Percentiles rank a stretch among this genome's conserved stretches.
These are phyloP conservation scores for Syngnathoides biaculeatus DNA, from an alignment of 2,113 vertebrate genomes.

Conservation along the genomic window DNA sequence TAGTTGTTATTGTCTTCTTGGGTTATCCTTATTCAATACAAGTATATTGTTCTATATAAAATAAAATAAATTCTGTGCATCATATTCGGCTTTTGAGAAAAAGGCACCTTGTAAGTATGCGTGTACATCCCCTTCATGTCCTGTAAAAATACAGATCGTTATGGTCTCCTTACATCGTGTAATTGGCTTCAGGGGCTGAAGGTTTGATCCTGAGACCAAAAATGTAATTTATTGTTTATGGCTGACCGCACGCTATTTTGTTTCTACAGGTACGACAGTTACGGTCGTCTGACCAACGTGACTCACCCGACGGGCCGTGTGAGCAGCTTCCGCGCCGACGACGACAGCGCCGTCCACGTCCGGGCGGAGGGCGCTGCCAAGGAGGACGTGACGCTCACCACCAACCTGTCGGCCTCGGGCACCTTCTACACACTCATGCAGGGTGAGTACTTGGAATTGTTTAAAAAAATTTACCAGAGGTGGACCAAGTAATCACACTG, in stretches of 20 bases:
- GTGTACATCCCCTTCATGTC: no score
- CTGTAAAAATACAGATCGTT: no score
- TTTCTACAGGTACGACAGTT: slow-evolving; percentile 86
- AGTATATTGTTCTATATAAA: no score
- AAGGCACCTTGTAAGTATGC: no score
- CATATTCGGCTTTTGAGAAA: no score
- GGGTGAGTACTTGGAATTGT: slow-evolving; percentile 84
- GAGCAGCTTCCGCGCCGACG: slow-evolving; percentile 90
- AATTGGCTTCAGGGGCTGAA: no score
- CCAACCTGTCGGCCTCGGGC: slow-evolving; percentile 93
- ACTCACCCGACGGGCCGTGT: slow-evolving; percentile 95
- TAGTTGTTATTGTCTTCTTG: no score
- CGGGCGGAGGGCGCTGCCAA: slow-evolving; percentile 92
- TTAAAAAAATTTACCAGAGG: no score
- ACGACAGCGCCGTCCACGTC: slow-evolving; percentile 87
- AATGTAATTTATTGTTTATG: background rate
- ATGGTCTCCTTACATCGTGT: no score
- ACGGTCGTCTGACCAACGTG: slow-evolving; percentile 93
- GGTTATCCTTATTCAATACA: no score
- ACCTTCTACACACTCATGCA: slow-evolving; percentile 96
- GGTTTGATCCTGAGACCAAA: background rate
- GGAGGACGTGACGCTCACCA: slow-evolving; percentile 93
- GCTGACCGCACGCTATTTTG: background rate
- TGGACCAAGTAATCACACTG: no score
- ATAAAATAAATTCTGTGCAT: no score